These are phyloP conservation scores for Eclectus roratus DNA, from an alignment of 2,113 vertebrate genomes.

Conservation along the genomic window DNA sequence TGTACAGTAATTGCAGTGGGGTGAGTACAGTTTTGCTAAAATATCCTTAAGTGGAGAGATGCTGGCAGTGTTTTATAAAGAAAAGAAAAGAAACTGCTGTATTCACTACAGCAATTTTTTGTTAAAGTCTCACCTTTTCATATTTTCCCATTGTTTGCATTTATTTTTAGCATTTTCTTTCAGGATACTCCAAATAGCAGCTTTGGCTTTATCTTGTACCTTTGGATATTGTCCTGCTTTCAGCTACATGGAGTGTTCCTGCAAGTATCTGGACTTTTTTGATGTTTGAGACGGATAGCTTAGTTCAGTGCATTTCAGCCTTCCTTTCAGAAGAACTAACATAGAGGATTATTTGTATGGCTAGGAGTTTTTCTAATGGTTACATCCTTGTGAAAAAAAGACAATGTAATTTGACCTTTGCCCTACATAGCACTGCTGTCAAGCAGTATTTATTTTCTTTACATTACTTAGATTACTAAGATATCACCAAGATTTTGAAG, in stretches of 20 bases:
- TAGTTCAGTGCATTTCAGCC: background rate
- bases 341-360: background rate
- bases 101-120: background rate
- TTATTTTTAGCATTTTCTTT: slow-evolving; percentile 37
- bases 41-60: slow-evolving; percentile 9
- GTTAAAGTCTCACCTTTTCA: background rate
- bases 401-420: background rate
- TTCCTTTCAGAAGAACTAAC: background rate
- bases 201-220: background rate
- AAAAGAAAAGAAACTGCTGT: background rate
- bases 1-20: slow-evolving; percentile 27
- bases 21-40: slow-evolving; percentile 43
- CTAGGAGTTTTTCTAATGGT: background rate
- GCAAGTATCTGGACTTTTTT: background rate
- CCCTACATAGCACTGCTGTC: background rate
- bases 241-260: background rate
- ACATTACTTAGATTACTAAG: background rate
- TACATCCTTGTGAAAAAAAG: background rate
- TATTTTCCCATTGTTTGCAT: background rate
- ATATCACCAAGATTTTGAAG: background rate
- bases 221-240: background rate
- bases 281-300: background rate
- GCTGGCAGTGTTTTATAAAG: background rate
- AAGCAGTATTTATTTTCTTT: slow-evolving; percentile 44
- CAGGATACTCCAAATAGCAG: background rate